These are phyloP conservation scores for Eupelmus urozonus DNA, from an alignment of 2,888 invertebrate species.

Conservation along the genomic window DNA sequence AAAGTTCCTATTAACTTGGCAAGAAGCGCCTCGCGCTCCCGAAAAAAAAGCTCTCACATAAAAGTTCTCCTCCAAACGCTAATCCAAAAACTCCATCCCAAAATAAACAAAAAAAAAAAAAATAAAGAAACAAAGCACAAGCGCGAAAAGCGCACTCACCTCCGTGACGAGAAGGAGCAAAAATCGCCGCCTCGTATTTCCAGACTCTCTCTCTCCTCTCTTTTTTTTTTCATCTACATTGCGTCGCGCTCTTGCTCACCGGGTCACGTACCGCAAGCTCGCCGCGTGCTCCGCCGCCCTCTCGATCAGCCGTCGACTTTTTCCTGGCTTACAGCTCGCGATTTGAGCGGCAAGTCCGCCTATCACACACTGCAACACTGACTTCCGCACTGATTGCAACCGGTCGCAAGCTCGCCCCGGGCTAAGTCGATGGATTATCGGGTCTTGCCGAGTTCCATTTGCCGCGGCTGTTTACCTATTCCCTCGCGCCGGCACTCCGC, in stretches of 20 bases:
- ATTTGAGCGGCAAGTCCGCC: not conserved
- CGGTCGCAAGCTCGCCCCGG: not conserved
- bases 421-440: not conserved
- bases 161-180: not conserved
- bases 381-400: constrained; percentile 38
- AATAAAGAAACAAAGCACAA: no score
- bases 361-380: constrained; percentile 28
- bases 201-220: not conserved
- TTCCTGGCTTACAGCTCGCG: not conserved
- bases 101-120: not conserved
- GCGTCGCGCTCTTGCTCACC: not conserved
- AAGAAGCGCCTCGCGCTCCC: no score
- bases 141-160: constrained; percentile 16
- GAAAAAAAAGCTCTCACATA: not conserved
- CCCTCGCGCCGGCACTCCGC: not conserved
- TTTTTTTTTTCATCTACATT: not conserved
- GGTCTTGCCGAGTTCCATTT: constrained; percentile 24
- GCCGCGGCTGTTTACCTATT: not conserved
- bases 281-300: not conserved
- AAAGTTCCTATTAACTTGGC: no score
- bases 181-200: not conserved
- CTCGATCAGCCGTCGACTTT: not conserved
- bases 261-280: no score
- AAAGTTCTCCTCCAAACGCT: not conserved
- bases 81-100: constrained; percentile 1